Evolutionary conservation across 2,888 invertebrate species (phyloP).

Genomic region (Lycocerus yunnanus): DNA sequence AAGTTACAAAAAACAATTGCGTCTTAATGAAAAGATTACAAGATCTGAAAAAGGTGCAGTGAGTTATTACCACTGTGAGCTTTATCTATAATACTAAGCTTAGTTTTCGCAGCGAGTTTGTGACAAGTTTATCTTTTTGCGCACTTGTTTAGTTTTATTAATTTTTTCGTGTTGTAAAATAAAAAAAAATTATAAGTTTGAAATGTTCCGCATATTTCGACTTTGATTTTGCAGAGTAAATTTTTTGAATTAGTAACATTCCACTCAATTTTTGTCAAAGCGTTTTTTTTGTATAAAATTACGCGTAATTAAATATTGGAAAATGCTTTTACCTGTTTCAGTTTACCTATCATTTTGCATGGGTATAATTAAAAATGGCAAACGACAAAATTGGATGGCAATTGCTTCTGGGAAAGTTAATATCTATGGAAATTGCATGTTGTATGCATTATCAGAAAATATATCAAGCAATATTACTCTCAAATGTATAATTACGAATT

Average conservation of each 20-base stretch:
- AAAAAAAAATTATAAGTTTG: not conserved
- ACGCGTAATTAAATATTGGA: not conserved
- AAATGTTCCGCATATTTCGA: not conserved
- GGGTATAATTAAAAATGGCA: not conserved
- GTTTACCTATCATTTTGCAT: not conserved
- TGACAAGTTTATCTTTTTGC: not conserved
- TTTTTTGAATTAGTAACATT: not conserved
- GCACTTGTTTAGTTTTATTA: not conserved
- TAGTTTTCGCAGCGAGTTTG: not conserved
- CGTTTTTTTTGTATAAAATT: not conserved
- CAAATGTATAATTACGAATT: conserved; percentile 14
- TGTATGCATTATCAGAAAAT: conserved; percentile 19
- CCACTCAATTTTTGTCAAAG: not conserved
- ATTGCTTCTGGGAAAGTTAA: not conserved
- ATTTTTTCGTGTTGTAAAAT: not conserved
- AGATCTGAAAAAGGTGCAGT: not conserved
- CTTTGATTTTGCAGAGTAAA: not conserved
- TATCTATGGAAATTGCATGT: conserved; percentile 15
- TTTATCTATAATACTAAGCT: not conserved
- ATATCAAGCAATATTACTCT: conserved; percentile 13
- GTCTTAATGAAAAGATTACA: not conserved
- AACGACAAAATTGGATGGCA: not conserved
- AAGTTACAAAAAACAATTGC: not conserved
- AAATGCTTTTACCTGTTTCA: not conserved
- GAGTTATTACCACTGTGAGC: not conserved